Evolutionary conservation across 1,140 invertebrate genomes (phyloP), one percentile per base, ranked within the genome.

Genomic region (Dendrolimus punctatus): DNA sequence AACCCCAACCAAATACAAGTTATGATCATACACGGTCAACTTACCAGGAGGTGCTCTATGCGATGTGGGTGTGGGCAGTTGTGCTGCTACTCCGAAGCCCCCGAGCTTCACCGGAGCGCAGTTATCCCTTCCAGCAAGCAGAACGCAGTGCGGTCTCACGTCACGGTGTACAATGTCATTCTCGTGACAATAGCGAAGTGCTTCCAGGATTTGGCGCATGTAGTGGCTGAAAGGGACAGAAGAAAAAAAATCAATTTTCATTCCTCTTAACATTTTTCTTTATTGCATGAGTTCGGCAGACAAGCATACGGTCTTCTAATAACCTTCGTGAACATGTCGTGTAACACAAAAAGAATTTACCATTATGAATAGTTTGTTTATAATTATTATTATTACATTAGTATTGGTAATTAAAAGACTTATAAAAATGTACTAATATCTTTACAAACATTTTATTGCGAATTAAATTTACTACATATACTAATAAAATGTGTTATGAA

Each of bases 31-130:
- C 8, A 48, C 5, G n/a, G 46, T 37, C 37, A 2, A 3, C 10
- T 44, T 37, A 93, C 93, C 93, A 72, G 93, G 89, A 39, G 89
- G 91, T 56, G 92, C 91, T 62, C 93, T 93, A 60, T 93, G 89
- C 36, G 91, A 88, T 67, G 93, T 91, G 7, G 93, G 92, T 10
- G 93, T 91, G 6, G 94, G 93, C 57, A 99, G 88, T 76, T 98
- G 96, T 44, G 98, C 93, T 10, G 98, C 98, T 40, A 98, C 95
- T 8, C 98, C 96, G 80, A 99, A 99, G n/a, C 97, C 97, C 9
- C 97, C 96, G 38, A 99, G 88, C 88, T 99, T 99, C 60, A 99
- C 95, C 6, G 98, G 98, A 37, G 98, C 97, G 39, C 97, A 99
- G 87, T 99, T 99, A 81, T 99, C 98, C 70, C 96, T 94, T 44